phyloP scores from a whole-genome alignment of 2,113 vertebrate genomes.

The Furnarius figulus region DNA sequence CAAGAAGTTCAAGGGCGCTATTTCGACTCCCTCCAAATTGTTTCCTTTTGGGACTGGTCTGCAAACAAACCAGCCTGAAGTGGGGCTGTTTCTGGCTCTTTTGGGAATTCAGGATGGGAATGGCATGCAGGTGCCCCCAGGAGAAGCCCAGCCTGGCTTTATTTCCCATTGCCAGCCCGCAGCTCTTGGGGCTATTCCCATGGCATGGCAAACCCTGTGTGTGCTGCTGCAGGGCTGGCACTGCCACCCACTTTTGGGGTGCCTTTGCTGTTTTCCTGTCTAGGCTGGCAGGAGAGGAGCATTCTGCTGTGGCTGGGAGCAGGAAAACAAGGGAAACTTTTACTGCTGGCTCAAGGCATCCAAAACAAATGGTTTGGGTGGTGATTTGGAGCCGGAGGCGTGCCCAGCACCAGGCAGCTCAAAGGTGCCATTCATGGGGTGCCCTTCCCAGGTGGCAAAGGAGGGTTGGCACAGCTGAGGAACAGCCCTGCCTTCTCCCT shows the following conservation, averaged over 20 bases:
- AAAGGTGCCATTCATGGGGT: slow-evolving; percentile 1
- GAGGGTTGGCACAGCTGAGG: not conserved
- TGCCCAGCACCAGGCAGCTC: not conserved
- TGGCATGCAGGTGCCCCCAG: not conserved
- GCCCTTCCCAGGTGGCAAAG: not conserved
- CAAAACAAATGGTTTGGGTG: slow-evolving; percentile 23
- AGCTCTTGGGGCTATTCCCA: rapidly evolving
- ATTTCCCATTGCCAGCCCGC: not conserved
- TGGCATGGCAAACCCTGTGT: rapidly evolving
- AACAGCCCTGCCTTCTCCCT: not conserved
- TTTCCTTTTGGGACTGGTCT: not conserved
- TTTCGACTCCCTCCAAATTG: not conserved
- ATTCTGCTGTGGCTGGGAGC: not conserved
- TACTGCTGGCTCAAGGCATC: not conserved
- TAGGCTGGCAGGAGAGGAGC: not conserved
- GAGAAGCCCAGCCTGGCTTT: not conserved
- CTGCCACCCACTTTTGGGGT: not conserved
- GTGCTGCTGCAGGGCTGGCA: not conserved
- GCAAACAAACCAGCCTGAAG: not conserved
- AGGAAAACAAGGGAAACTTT: slow-evolving; percentile 55
- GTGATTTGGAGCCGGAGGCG: not conserved
- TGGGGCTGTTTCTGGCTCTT: not conserved
- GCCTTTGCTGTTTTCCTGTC: slow-evolving; percentile 49
- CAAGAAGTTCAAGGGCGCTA: not conserved
- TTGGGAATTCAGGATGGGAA: not conserved